Conservation (phyloP, 2,113 vertebrate genomes). For the Myrmecobius fasciatus region DNA sequence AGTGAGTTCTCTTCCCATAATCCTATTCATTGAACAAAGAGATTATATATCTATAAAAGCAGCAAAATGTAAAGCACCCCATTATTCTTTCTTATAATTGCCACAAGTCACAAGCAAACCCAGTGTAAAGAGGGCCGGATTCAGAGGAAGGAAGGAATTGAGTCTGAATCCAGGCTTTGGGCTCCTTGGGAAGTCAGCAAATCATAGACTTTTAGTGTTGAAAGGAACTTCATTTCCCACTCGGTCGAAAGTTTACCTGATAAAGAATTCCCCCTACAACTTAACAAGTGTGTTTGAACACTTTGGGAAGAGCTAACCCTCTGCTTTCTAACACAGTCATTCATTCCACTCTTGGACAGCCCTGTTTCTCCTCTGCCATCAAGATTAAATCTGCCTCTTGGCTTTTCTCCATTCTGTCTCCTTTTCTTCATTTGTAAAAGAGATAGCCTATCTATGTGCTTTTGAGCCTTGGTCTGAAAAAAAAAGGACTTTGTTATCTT, state of each 20-base stretch:
- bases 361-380: background rate
- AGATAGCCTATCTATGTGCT: background rate
- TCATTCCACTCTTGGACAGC: background rate
- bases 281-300: background rate
- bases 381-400: background rate
- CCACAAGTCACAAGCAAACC: background rate
- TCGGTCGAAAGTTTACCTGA: background rate
- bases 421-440: background rate
- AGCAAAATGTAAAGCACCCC: background rate
- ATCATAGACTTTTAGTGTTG: background rate
- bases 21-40: background rate
- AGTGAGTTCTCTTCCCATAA: background rate
- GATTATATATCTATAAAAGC: background rate
- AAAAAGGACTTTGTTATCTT: background rate
- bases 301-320: background rate
- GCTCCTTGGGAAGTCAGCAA: background rate
- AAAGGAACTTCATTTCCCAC: background rate
- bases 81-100: background rate
- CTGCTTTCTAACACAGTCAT: background rate
- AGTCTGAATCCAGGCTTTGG: background rate
- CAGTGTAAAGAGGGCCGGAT: background rate
- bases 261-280: background rate
- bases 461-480: background rate
- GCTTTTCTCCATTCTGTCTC: background rate
- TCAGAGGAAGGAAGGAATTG: background rate